Base-by-base conservation (phyloP, 2,113 vertebrate species). In the Neodon shergylaensis region DNA sequence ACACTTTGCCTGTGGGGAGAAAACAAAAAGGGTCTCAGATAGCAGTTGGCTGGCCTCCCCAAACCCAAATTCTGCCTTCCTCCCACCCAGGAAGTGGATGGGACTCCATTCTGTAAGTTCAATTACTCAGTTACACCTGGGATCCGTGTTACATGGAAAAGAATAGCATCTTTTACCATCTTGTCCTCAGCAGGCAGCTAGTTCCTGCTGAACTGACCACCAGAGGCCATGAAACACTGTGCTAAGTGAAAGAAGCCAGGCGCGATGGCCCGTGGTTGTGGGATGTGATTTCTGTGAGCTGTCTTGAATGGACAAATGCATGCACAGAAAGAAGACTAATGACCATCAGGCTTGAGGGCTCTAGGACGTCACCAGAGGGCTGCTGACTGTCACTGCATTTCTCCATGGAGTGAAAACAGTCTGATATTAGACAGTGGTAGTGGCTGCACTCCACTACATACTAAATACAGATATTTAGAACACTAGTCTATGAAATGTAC, bases 1-100 rank as follows among this genome's bases (percentile, higher is more conserved):
- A 98, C 82, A 99, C 99, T 88, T 99, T 98, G 91, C 99, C 99
- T 99, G 97, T 1, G 10, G 95, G 63, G 66, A 92, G 73, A 96
- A 73, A 94, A 47, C 78, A 84, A 47, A 92, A 68, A 47, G 31
- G 24, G 31, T 95, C 82, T 84, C 54, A 96, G 94, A 36, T 26
- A 12, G 70, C 47, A 47, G 52, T n/a, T 3, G 2, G 7, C 44
- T 58, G 2, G 76, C 7, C 24, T 47, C 21, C 70, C 82, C 78
- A 77, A 28, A 89, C 94, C 87, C 79, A 22, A 79, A 81, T 61
- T 63, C 79, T 22, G 7, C n/a, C 81, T 65, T 19, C 54, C 58
- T 31, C 8, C 49, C 0, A 3, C 58, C 31, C 81, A 22, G 0
- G n/a, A 70, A n/a, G 76, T 70, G n/a, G 52, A 19, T 70, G n/a